Evolutionary conservation across 2,797 vertebrate species (phyloP).

Genomic region (Etheostoma perlongum): DNA sequence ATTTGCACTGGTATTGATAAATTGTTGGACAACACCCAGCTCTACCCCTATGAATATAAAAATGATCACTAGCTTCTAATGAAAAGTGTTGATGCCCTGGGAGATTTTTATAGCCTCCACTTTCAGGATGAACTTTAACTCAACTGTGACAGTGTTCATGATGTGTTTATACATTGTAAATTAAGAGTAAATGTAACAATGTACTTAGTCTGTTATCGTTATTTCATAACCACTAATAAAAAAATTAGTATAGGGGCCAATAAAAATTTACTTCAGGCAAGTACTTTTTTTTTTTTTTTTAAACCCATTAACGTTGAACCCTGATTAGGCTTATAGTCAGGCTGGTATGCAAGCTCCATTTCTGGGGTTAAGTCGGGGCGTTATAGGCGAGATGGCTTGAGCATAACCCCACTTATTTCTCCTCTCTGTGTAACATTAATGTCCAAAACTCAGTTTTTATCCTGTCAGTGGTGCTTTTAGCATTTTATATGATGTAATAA

Average conservation of each 20-base stretch:
- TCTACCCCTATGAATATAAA: constrained; percentile 5
- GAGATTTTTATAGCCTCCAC: not conserved
- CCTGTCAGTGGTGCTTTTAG: not conserved
- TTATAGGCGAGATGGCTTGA: not conserved
- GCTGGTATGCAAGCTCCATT: constrained; percentile 24
- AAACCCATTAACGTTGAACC: too few species aligned
- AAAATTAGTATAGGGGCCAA: too few species aligned
- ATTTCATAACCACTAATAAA: too few species aligned
- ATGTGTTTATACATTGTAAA: too few species aligned
- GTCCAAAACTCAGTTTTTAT: not conserved
- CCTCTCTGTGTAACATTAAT: not conserved
- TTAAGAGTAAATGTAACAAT: too few species aligned
- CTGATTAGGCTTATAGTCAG: constrained; percentile 17
- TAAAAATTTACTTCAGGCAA: too few species aligned
- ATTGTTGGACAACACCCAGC: too few species aligned
- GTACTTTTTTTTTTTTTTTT: too few species aligned
- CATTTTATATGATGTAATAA: not conserved
- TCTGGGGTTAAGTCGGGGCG: constrained; percentile 2
- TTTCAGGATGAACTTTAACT: too few species aligned
- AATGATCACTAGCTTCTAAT: constrained; percentile 26
- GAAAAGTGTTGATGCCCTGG: constrained; percentile 12
- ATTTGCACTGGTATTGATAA: too few species aligned
- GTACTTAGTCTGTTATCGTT: too few species aligned
- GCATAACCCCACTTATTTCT: not conserved
- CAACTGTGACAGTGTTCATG: too few species aligned